Conservation (phyloP, 2,113 vertebrate species). For the Oncorhynchus mykiss region DNA sequence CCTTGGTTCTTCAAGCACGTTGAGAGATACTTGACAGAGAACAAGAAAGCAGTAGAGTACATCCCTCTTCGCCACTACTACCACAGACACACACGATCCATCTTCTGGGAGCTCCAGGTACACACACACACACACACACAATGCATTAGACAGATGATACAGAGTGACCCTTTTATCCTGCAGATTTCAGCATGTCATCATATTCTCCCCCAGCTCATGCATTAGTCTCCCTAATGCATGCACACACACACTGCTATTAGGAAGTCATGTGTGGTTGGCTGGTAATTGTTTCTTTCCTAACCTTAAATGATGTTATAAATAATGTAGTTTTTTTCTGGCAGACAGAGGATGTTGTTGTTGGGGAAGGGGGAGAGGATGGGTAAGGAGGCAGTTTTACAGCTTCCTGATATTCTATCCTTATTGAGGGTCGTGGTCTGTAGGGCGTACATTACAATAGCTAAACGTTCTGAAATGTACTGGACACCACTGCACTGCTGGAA, state of each 20-base stretch:
- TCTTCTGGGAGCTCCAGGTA: constrained; percentile 99
- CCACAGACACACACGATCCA: constrained; percentile 94
- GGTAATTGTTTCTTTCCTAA: constrained; percentile 40
- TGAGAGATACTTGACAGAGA: constrained; percentile 81
- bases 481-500: no score
- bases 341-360: constrained; percentile 9
- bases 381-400: neutral
- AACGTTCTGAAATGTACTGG: no score
- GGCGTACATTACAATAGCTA: no score
- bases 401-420: neutral
- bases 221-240: constrained; percentile 38
- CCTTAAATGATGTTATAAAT: constrained; percentile 66
- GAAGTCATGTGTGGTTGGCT: constrained; percentile 43
- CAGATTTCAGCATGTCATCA: constrained; percentile 30
- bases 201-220: constrained; percentile 18
- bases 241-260: constrained; percentile 55
- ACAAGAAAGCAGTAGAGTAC: constrained; percentile 81
- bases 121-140: constrained; percentile 19
- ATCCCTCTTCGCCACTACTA: constrained; percentile 96
- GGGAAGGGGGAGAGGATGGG: neutral
- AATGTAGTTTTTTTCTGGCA: constrained; percentile 59
- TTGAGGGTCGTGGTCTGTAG: no score
- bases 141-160: constrained; percentile 21
- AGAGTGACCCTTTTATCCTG: constrained; percentile 12
- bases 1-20: constrained; percentile 98